Percentiles rank a stretch among this genome's conserved stretches.
Evolutionary conservation across 2,113 vertebrate genomes (phyloP).

Genomic region (Lagopus leucura): DNA sequence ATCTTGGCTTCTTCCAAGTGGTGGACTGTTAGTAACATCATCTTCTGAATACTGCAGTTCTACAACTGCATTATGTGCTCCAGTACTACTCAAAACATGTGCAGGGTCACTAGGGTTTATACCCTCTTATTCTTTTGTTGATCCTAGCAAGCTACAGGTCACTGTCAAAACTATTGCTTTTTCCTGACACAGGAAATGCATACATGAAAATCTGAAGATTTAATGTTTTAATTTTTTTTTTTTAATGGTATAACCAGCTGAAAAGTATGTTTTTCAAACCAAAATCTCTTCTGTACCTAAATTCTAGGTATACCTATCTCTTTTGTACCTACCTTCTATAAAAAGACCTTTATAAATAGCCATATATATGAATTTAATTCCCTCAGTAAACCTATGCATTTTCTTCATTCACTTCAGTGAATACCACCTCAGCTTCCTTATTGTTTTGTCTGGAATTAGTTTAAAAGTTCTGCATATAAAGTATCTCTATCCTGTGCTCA

Average conservation of each 20-base stretch:
- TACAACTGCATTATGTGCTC: neutral
- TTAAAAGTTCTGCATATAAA: neutral
- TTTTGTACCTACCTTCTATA: neutral
- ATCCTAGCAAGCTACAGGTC: neutral
- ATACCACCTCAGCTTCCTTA: neutral
- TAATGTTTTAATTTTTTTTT: neutral
- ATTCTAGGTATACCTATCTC: no score
- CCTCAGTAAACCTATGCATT: neutral
- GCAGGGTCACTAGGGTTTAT: neutral
- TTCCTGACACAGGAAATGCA: neutral
- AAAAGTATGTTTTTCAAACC: neutral
- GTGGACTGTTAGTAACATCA: neutral
- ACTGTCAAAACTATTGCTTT: neutral
- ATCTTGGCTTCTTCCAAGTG: neutral
- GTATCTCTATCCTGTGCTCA: neutral
- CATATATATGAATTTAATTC: constrained; percentile 37
- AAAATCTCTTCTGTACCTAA: neutral
- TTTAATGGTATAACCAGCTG: neutral
- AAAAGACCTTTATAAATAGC: constrained; percentile 44
- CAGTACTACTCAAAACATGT: neutral
- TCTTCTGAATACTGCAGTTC: neutral
- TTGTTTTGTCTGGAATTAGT: constrained; percentile 32
- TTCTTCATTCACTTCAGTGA: constrained; percentile 28
- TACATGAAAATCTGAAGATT: neutral
- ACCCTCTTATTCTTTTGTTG: neutral